Percentiles rank a stretch among this genome's conserved stretches.
Evolutionary conservation across 1,140 invertebrate genomes (phyloP).

Genomic region (Sitodiplosis mosellana): DNA sequence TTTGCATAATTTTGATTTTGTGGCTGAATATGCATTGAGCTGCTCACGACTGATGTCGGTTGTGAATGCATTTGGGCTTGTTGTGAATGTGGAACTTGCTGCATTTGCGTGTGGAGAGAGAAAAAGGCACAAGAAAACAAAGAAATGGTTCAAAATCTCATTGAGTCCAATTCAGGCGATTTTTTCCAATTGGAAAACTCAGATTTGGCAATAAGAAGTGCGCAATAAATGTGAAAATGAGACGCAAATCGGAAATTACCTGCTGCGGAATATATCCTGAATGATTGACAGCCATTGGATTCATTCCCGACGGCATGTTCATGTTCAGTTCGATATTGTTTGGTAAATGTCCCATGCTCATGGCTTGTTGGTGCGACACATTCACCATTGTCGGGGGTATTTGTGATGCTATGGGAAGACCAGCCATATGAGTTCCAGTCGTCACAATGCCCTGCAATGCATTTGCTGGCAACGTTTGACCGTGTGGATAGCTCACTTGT

Average conservation of each 20-base stretch:
- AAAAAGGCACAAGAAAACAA: no score
- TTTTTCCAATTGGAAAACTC: no score
- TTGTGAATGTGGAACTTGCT: slow-evolving; percentile 2
- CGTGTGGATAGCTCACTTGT: neutral
- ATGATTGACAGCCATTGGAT: slow-evolving; percentile 5
- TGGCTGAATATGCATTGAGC: slow-evolving; percentile 8
- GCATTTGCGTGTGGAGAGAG: slow-evolving; percentile 5
- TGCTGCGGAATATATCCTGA: slow-evolving; percentile 4
- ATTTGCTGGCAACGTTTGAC: slow-evolving; percentile 10
- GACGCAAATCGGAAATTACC: neutral
- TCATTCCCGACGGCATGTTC: neutral
- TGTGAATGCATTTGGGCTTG: neutral
- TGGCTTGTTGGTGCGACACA: neutral
- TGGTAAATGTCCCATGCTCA: neutral
- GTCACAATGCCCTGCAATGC: neutral
- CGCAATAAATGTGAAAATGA: no score
- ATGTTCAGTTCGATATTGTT: no score
- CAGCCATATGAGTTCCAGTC: neutral
- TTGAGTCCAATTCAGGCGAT: no score
- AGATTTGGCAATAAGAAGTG: no score
- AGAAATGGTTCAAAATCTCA: no score
- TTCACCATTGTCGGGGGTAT: slow-evolving; percentile 3
- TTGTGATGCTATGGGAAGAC: slow-evolving; percentile 7
- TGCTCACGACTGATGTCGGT: slow-evolving; percentile 7
- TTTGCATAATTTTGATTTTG: slow-evolving; percentile 2